These are phyloP conservation scores for Cephalopterus ornatus DNA, from an alignment of 2,113 vertebrate genomes.

Conservation along the genomic window DNA sequence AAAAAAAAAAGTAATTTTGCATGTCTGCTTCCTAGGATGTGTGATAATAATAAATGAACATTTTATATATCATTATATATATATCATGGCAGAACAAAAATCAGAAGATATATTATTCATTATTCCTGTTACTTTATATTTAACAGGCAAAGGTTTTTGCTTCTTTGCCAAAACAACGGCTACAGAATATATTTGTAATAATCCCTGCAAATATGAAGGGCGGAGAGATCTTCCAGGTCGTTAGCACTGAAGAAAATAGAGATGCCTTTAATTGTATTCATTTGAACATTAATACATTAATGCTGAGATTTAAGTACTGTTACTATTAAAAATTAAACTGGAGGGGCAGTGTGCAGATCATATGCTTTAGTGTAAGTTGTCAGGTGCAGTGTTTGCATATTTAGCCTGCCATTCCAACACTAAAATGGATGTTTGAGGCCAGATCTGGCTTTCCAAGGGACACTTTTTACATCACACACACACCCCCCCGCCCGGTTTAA, in stretches of 20 bases:
- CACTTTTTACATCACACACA: neutral
- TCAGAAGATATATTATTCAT: slow-evolving; percentile 51
- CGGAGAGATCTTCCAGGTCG: slow-evolving; percentile 35
- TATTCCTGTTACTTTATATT: slow-evolving; percentile 47
- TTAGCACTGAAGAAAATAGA: slow-evolving; percentile 40
- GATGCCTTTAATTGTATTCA: slow-evolving; percentile 63
- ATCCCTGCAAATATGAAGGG: neutral
- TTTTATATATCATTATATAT: slow-evolving; percentile 70
- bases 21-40: slow-evolving; percentile 62
- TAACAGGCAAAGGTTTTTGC: slow-evolving; percentile 58
- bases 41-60: slow-evolving; percentile 70
- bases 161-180: slow-evolving; percentile 39
- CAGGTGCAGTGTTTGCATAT: slow-evolving; percentile 51
- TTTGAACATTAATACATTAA: slow-evolving; percentile 68
- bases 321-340: slow-evolving; percentile 71
- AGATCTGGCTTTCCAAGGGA: neutral
- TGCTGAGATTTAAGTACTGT: slow-evolving; percentile 61
- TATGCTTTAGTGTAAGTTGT: slow-evolving; percentile 42
- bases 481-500: fast-evolving
- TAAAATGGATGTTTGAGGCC: neutral
- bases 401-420: neutral
- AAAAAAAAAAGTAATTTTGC: slow-evolving; percentile 65
- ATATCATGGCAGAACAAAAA: slow-evolving; percentile 30
- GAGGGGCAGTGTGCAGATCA: slow-evolving; percentile 25
- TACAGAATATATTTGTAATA: slow-evolving; percentile 37